phyloP scores from a whole-genome alignment of 2,113 vertebrate species.

The Chauna torquata region DNA sequence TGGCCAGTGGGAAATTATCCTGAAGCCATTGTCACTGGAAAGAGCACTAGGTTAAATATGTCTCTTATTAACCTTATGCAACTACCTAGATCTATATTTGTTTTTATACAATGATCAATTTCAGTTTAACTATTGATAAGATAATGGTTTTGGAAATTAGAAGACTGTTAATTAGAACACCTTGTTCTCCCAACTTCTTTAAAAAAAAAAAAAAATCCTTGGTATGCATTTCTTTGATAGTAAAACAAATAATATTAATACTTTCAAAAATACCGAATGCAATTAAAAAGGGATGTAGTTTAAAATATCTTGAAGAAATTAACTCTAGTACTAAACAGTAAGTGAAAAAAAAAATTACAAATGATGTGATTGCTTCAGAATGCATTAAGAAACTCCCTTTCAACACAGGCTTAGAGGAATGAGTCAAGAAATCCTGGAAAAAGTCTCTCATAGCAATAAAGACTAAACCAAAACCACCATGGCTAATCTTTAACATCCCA shows the following conservation, averaged over 20 bases:
- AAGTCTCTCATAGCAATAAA: slow-evolving; percentile 1
- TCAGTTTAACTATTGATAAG: background rate
- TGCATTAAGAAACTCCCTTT: slow-evolving; percentile 53
- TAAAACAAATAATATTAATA: background rate
- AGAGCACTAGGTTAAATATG: background rate
- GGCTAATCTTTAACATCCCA: slow-evolving; percentile 34
- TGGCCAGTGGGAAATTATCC: background rate
- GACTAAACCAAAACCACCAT: slow-evolving; percentile 32
- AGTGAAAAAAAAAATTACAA: background rate
- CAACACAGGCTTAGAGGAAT: slow-evolving; percentile 33
- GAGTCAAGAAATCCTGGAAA: slow-evolving; percentile 58
- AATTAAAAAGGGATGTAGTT: background rate
- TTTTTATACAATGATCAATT: background rate
- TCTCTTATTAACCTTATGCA: background rate
- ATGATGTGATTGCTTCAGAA: slow-evolving; percentile 39
- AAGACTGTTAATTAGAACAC: background rate
- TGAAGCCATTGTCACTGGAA: background rate
- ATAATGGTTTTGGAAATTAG: background rate
- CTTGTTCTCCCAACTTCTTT: background rate
- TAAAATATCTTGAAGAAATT: background rate
- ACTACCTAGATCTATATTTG: background rate
- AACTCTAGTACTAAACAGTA: background rate
- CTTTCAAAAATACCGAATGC: background rate
- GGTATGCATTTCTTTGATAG: background rate
- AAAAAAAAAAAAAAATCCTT: background rate